Evolutionary conservation across 1,140 invertebrate genomes (phyloP), one percentile per base, ranked within the genome.

Genomic region (Drosophila nasuta): DNA sequence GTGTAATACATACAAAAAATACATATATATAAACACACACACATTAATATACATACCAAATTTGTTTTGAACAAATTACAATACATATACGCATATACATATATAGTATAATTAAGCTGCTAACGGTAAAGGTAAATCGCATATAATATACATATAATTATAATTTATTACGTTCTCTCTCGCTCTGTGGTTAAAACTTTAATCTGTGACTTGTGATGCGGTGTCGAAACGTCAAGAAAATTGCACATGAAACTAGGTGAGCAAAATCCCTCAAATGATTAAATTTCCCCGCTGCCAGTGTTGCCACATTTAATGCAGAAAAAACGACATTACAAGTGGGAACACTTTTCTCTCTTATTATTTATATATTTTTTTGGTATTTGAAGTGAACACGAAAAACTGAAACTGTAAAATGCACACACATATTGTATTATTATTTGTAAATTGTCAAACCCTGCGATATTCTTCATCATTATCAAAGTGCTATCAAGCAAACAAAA

Each of bases 1-100:
- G 56, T 58, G 46, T 56, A 59, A 73, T 48, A 81, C 52, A 80
- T 69, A 85, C 52, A 81, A 76, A 78, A 74, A 43, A 75, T 62
- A 85, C 69, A 70, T 49, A 75, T 59, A 78, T 41, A 62, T 25
- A 57, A 30, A 57, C 66, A 76, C 64, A 77, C 65, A 64, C 67
- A 73, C 59, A 77, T 62, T 64, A 58, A 64, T 56, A 71, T 67
- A 63, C 66, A 79, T 76, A 79, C 72, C 66, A 68, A 41, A 48
- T 79, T 72, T 67, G 45, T 62, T 60, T 75, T 60, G 13, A 79
- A 79, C 66, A 79, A 78, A 71, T 62, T 73, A 63, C 38, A 58
- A 66, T 64, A 63, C 48, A 52, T 51, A 49, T 35, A 66, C 3
- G 13, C 15, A 48, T 73, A 74, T 69, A 63, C 15, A 48, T 67